Conservation (phyloP, 2,888 invertebrate genomes). For the Ochlodes sylvanus region DNA sequence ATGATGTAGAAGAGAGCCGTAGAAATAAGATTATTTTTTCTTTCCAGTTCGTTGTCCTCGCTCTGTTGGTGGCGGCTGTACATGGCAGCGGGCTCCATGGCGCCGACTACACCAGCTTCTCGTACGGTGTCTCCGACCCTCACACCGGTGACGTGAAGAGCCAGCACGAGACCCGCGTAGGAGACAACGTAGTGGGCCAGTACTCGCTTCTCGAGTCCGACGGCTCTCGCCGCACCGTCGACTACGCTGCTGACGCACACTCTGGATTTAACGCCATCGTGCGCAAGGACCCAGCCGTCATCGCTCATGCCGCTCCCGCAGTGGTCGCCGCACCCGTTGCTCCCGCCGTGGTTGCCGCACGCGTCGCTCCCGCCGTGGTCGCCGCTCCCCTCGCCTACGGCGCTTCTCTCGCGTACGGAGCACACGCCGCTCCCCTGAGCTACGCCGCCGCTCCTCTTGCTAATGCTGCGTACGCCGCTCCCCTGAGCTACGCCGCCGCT, state of each 20-base stretch:
- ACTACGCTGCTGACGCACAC: constrained; percentile 83
- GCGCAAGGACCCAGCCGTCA: constrained; percentile 74
- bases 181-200: constrained; percentile 86
- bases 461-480: constrained; percentile 45
- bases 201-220: constrained; percentile 84
- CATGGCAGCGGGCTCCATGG: constrained; percentile 71
- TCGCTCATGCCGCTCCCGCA: constrained; percentile 53
- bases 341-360: constrained; percentile 52
- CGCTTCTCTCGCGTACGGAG: constrained; percentile 47
- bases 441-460: constrained; percentile 36
- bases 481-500: constrained; percentile 42
- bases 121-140: constrained; percentile 78
- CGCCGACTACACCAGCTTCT: constrained; percentile 76
- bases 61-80: constrained; percentile 45
- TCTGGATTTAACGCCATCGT: constrained; percentile 85
- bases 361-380: constrained; percentile 53
- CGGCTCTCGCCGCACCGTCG: constrained; percentile 87
- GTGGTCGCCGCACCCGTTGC: constrained; percentile 48
- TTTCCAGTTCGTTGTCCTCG: constrained; percentile 31
- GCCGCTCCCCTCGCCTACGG: constrained; percentile 47
- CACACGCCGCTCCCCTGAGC: constrained; percentile 52
- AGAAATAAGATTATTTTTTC: neutral
- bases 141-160: constrained; percentile 81
- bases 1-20: too few relatives aligned
- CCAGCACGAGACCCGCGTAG: constrained; percentile 87